Base-by-base conservation (phyloP, 2,888 invertebrate species). In the Drosophila monieri region DNA sequence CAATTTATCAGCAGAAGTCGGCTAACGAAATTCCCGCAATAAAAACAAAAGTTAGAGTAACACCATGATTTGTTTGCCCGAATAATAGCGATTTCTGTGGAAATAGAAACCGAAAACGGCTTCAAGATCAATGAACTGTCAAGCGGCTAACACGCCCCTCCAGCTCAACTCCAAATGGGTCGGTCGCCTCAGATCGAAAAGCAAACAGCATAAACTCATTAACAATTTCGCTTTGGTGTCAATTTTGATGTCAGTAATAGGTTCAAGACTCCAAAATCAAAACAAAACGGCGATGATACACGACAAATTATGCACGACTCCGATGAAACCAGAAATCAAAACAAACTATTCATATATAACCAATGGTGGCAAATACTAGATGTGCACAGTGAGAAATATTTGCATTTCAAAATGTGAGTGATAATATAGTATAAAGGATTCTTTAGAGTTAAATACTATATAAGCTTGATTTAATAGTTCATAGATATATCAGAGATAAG, bases 191-290 rank as follows among this genome's bases (percentile, higher is more conserved):
- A 49, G 59, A 58, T 53, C 44, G 27, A 46, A 15, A 48, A 44
- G 48, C 51, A 55, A 85, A 83, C 80, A 84, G 55, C 74, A 76
- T 55, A 67, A 81, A 78, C 62, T 74, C 87, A 77, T 87, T 85
- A 84, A 75, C 62, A 59, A 68, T 62, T 73, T 73, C 46, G 65
- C 58, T 80, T 66, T 58, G 66, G 52, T 61, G 74, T 57, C 71
- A 70, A 73, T 55, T 77, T 75, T 77, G 76, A 70, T 68, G 81
- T 80, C 75, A 75, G 49, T 73, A 80, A 79, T 64, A 74, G 53
- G 76, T 77, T 74, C 60, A 76, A 77, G 76, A 84, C 68, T 73
- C 58, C 52, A 68, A 54, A 78, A 71, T 84, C 80, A 72, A 74
- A 83, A 77, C 60, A 59, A 44, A 35, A 48, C 51, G 37, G 59